phyloP scores from a whole-genome alignment of 1,140 invertebrate genomes.

The Drosophila pruinosa region DNA sequence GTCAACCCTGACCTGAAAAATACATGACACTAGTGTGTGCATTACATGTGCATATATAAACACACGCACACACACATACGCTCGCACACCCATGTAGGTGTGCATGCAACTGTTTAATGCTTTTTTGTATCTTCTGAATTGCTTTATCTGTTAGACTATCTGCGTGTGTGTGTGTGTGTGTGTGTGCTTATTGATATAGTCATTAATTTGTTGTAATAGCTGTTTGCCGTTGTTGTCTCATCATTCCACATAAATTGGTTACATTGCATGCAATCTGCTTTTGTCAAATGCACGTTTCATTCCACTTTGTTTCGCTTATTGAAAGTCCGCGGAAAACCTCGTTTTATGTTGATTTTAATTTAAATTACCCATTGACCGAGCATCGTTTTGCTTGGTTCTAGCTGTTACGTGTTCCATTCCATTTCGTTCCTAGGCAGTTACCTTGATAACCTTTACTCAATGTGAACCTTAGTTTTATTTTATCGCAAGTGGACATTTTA shows the following conservation, averaged over 20 bases:
- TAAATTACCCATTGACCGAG: not conserved
- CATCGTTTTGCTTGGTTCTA: no score
- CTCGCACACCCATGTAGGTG: conserved; percentile 10
- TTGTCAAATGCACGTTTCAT: not conserved
- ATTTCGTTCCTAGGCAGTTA: not conserved
- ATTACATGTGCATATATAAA: conserved; percentile 18
- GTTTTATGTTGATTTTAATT: not conserved
- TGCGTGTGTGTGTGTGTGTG: conserved; percentile 24
- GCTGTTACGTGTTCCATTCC: not conserved
- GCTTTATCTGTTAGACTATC: conserved; percentile 27
- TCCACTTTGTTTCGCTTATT: not conserved
- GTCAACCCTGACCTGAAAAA: conserved; percentile 82
- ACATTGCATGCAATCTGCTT: not conserved
- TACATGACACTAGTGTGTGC: conserved; percentile 43
- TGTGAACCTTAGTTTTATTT: no score
- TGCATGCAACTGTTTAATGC: conserved; percentile 44
- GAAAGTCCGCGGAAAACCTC: not conserved
- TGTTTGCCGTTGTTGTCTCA: not conserved
- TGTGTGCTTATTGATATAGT: conserved; percentile 26
- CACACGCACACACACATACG: not conserved
- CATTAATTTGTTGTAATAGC: conserved; percentile 30
- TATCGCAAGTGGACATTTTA: not conserved
- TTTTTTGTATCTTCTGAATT: conserved; percentile 22
- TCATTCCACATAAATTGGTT: not conserved
- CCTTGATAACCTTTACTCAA: no score